phyloP scores from a whole-genome alignment of 2,888 invertebrate species.

The Neoscelio sp. region DNA sequence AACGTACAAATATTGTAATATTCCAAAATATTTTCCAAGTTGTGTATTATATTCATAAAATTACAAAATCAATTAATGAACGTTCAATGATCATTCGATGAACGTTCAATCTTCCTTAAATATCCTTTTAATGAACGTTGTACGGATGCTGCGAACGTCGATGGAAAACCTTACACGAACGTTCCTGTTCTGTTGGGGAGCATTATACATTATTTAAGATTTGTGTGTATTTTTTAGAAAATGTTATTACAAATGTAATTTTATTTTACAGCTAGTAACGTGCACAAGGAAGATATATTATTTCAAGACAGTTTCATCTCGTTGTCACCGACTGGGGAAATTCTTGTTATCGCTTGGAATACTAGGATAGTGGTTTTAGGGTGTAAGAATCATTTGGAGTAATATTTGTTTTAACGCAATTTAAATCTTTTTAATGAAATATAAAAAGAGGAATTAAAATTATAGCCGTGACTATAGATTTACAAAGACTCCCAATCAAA shows the following conservation, averaged over 20 bases:
- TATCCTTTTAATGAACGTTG: no score
- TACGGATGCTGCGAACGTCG: no score
- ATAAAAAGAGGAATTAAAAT: not conserved
- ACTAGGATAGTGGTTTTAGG: conserved; percentile 87
- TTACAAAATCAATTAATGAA: no score
- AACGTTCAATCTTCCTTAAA: no score
- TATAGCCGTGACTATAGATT: not conserved
- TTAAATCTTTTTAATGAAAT: conserved; percentile 8
- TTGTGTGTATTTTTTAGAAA: not conserved
- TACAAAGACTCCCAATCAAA: no score
- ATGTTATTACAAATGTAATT: not conserved
- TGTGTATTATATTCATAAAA: no score
- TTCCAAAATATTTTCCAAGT: no score
- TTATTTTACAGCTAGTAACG: conserved; percentile 74
- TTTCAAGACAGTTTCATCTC: conserved; percentile 88
- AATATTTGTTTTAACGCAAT: not conserved
- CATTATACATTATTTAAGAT: conserved; percentile 5
- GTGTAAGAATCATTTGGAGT: conserved; percentile 83
- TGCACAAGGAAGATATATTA: conserved; percentile 85
- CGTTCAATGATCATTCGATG: no score
- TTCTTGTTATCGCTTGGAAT: conserved; percentile 88
- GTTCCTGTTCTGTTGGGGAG: conserved; percentile 43
- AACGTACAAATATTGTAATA: no score
- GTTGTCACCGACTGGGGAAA: conserved; percentile 89
- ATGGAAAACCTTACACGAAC: conserved; percentile 82